phyloP scores from a whole-genome alignment of 2,797 vertebrate species.

The Phoxinus dragarum region DNA sequence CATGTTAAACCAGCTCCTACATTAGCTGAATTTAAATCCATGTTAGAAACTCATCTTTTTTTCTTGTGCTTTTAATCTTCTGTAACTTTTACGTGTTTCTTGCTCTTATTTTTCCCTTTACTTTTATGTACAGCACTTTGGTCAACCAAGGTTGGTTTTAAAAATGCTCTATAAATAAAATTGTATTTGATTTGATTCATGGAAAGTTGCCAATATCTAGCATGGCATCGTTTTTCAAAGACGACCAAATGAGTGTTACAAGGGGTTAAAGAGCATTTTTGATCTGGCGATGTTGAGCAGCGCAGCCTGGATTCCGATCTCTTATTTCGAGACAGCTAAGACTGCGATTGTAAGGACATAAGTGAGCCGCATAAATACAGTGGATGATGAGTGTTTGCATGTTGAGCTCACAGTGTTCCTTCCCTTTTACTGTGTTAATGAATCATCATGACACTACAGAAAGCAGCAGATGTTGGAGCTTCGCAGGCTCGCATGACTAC shows the following conservation, averaged over 20 bases:
- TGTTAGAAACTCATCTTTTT: too few species aligned
- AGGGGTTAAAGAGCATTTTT: neutral
- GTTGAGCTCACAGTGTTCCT: constrained; percentile 25
- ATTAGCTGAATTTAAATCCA: too few species aligned
- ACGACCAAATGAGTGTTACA: neutral
- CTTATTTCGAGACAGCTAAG: neutral
- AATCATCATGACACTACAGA: constrained; percentile 46
- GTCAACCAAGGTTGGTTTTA: too few species aligned
- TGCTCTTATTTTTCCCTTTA: too few species aligned
- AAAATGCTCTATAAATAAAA: too few species aligned
- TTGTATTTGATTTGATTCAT: neutral
- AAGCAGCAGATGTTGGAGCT: constrained; percentile 48
- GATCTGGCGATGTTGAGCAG: constrained; percentile 6
- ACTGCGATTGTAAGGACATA: neutral
- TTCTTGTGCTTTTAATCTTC: too few species aligned
- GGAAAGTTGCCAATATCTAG: neutral
- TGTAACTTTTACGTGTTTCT: too few species aligned
- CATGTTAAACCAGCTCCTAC: too few species aligned
- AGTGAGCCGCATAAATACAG: constrained; percentile 10
- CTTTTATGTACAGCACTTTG: too few species aligned
- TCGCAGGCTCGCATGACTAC: constrained; percentile 12
- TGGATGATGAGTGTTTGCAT: constrained; percentile 37
- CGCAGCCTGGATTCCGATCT: neutral
- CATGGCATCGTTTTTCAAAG: neutral
- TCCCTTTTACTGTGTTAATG: constrained; percentile 34